Conservation (phyloP, 1,140 invertebrate species). For the Archivesica marissinica region DNA sequence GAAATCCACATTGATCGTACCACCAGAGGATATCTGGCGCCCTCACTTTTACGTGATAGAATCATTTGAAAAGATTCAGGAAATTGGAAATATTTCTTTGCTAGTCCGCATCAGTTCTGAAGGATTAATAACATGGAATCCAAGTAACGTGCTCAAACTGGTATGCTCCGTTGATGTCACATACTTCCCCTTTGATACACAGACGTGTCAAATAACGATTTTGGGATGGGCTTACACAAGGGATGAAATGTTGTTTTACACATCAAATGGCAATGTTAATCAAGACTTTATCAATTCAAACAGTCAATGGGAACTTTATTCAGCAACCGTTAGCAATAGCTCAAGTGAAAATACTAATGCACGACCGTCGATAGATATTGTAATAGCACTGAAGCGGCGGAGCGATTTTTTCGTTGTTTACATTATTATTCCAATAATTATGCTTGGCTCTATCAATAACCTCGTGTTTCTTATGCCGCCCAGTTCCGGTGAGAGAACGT, state of each 20-base stretch:
- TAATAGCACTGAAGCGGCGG: conserved; percentile 8
- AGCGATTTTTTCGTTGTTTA: conserved; percentile 85
- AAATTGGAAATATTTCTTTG: conserved; percentile 12
- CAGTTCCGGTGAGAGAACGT: conserved; percentile 86
- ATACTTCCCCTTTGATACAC: conserved; percentile 50
- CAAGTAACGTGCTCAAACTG: neutral
- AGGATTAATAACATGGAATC: neutral
- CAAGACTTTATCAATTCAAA: conserved; percentile 16
- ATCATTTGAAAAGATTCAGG: conserved; percentile 22
- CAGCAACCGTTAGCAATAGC: neutral
- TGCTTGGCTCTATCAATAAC: conserved; percentile 85
- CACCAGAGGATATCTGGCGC: conserved; percentile 23
- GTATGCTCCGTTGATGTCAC: conserved; percentile 52
- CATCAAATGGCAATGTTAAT: neutral
- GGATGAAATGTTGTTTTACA: conserved; percentile 7
- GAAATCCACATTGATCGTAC: conserved; percentile 24
- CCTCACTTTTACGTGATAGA: conserved; percentile 42
- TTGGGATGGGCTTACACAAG: neutral
- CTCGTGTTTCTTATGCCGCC: conserved; percentile 86
- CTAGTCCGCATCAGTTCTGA: neutral
- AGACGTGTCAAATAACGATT: conserved; percentile 14
- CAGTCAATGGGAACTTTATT: conserved; percentile 29
- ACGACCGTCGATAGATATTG: neutral
- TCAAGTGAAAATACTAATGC: neutral
- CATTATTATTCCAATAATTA: conserved; percentile 86